Conservation (phyloP, 2,888 invertebrate species). For the Rutpela maculata region DNA sequence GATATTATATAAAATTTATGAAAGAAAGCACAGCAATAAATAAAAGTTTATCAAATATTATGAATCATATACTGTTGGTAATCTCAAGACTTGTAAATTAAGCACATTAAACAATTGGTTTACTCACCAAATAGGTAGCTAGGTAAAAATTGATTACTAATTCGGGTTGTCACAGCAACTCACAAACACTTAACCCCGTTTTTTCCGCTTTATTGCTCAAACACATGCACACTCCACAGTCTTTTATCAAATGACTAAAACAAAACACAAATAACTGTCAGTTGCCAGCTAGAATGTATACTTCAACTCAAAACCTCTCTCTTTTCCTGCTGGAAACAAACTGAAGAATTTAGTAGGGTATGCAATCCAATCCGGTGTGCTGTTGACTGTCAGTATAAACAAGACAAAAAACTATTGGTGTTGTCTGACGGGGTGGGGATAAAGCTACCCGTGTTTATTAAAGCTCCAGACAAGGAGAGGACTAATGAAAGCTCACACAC, state of each 20-base stretch:
- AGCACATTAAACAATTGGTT: not conserved
- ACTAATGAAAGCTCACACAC: conserved; percentile 17
- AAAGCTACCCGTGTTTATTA: conserved; percentile 36
- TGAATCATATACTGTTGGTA: conserved; percentile 1
- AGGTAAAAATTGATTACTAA: conserved; percentile 34
- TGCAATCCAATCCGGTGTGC: conserved; percentile 21
- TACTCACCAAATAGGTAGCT: conserved; percentile 34
- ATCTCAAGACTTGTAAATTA: not conserved
- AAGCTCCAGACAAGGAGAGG: conserved; percentile 43
- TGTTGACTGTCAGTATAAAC: conserved; percentile 38
- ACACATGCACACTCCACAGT: conserved; percentile 26
- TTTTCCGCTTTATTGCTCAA: conserved; percentile 7
- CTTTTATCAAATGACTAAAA: conserved; percentile 12
- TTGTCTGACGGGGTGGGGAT: conserved; percentile 27
- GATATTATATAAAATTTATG: not conserved
- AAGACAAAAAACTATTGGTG: conserved; percentile 38
- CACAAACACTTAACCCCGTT: conserved; percentile 25
- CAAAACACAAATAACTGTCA: conserved; percentile 30
- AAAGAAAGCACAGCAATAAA: not conserved
- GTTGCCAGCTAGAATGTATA: conserved; percentile 12
- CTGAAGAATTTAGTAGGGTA: conserved; percentile 18
- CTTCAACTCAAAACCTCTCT: conserved; percentile 20
- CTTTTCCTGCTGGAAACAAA: conserved; percentile 25
- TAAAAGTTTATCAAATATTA: not conserved
- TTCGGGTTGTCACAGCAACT: conserved; percentile 36